Percentiles rank a stretch among this genome's conserved stretches.
Evolutionary conservation across 2,113 vertebrate species (phyloP).

Genomic region (Caracal caracal): DNA sequence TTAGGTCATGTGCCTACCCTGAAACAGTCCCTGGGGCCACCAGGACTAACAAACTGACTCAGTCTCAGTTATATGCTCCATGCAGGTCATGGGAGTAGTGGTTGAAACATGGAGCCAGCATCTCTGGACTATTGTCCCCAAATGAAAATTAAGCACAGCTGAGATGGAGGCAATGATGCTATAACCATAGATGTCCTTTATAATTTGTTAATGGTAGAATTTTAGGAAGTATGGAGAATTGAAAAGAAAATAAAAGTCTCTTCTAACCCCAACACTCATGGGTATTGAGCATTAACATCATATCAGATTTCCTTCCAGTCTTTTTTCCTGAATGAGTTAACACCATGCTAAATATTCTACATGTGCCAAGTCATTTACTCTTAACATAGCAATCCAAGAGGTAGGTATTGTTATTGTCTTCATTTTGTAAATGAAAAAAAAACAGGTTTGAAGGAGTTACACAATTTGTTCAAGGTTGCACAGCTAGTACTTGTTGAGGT

Average conservation of each 20-base stretch:
- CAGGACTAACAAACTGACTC: not conserved
- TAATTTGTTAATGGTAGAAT: not conserved
- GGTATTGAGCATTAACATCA: not conserved
- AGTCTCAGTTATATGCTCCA: not conserved
- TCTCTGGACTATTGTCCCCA: not conserved
- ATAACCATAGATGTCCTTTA: not conserved
- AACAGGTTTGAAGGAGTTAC: not conserved
- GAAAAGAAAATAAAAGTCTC: not conserved
- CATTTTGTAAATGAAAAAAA: not conserved
- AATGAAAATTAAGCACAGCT: not conserved
- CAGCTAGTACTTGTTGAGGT: no score
- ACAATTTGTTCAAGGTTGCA: not conserved
- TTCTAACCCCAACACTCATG: not conserved
- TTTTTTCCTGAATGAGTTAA: conserved; percentile 17
- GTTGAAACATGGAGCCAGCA: not conserved
- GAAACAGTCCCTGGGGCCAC: not conserved
- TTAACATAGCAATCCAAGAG: not conserved
- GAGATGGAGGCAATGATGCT: not conserved
- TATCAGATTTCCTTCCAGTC: not conserved
- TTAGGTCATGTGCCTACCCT: not conserved
- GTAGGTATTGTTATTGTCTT: not conserved
- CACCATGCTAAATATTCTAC: not conserved
- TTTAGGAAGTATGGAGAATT: not conserved
- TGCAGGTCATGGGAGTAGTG: accelerated
- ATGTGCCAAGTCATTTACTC: not conserved